Base-by-base conservation (phyloP, 2,888 invertebrate species). In the Panorpa germanica region DNA sequence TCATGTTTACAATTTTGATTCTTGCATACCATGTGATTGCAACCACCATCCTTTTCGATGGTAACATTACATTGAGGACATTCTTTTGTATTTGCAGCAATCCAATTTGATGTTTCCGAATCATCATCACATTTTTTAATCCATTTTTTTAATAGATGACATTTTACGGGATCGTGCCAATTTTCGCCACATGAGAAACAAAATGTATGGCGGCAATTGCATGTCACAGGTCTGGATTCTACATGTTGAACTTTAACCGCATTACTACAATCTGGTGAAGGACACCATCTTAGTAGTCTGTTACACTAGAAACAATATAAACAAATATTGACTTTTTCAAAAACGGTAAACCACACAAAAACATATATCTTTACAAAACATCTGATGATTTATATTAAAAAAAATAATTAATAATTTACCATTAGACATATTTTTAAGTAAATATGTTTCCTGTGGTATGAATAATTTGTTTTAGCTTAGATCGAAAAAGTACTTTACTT, bases 11-110 rank as follows among this genome's bases (percentile, higher is more conserved):
- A 98, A 55, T 82, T 86, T 59, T 86, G 85, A 62, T 95, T 96
- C 61, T 93, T 95, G 62, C 96, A 98, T 29, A 85, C 82, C 95
- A 98, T 96, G 58, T 98, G 96, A 61, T 98, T 98, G 56, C 96
- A 98, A 28, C 96, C 96, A 36, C 96, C 96, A 55, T 96, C 91
- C 53, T 86, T 86, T 50, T 88, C 86, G 44, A 88, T 86, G n/a
- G 83, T 85, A 28, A 90, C 91, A 55, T 90, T 88, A 58, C 96
- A 98, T 53, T 85, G 86, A 24, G 96, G 96, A 55, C 96, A 96
- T 59, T 95, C 93, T 63, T 98, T 96, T 32, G 96, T 98, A 59
- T 98, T 96, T 16, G 95, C 95, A 33, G 91, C 91, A 47, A 98
- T 93, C 96, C 96, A 98, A 52, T 96, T 96, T 8, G 91, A 90